A percentile compares a stretch with the other conserved stretches of the same genome.
Evolutionary conservation across 1,140 invertebrate species (phyloP).

Genomic region (Cydia strobilella): DNA sequence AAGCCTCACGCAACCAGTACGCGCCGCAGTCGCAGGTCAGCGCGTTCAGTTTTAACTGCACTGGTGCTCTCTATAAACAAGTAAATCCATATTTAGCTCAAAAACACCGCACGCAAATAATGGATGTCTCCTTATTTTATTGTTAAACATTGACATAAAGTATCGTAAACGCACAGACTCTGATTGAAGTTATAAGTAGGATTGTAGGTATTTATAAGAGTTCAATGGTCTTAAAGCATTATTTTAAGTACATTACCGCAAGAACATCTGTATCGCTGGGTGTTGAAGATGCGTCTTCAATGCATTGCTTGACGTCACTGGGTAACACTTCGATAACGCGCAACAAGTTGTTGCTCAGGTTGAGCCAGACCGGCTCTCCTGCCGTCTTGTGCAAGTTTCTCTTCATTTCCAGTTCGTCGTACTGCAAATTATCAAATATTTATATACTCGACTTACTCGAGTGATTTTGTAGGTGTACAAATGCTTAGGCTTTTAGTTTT

Average conservation of each 20-base stretch:
- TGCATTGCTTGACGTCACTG: background rate
- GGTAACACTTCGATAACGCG: conserved; percentile 11
- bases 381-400: conserved; percentile 10
- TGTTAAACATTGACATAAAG: no score
- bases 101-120: background rate
- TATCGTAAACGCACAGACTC: no score
- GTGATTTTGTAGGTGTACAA: no score
- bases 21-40: background rate
- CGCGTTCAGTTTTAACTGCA: background rate
- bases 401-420: background rate
- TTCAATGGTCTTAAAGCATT: no score
- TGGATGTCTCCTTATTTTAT: background rate
- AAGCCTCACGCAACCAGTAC: background rate
- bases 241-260: background rate
- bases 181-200: no score
- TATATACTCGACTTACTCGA: background rate
- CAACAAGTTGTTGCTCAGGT: background rate
- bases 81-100: background rate
- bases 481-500: no score
- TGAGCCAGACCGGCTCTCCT: background rate
- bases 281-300: background rate
- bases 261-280: background rate
- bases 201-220: no score
- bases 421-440: background rate
- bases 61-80: background rate